Base-by-base conservation (phyloP, 2,888 invertebrate species). In the Stenoptilia bipunctidactyla region DNA sequence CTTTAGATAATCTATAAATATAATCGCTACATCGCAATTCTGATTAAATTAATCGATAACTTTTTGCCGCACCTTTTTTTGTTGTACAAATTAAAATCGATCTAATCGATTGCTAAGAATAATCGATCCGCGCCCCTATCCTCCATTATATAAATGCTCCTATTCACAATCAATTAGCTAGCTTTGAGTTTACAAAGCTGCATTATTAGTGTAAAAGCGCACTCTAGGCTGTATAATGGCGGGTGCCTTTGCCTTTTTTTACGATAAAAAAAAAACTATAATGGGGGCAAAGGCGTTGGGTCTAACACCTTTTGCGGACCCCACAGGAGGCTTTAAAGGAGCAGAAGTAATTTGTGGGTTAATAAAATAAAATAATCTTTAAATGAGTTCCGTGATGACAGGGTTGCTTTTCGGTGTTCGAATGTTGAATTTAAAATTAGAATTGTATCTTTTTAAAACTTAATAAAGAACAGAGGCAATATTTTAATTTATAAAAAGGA, bases 271-370 rank as follows among this genome's bases (percentile, higher is more conserved):
- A 61, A 67, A 65, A 76, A 71, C 68, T 80, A 75, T 75, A 72
- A 20, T 20, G 20, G 20, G 20, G 20, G 20, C 69, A 70, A 76
- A 80, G 71, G 77, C 70, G 82, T 69, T 62, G 70, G 64, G 61
- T 52, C 80, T 71, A 69, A 82, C 82, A 82, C 82, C 77, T 82
- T 30, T 74, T 61, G 62, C 58, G 62, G 80, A 80, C 76, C 82
- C 70, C 82, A 82, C 82, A 79, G 60, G 73, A 61, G 66, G 68
- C 54, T 57, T 55, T 64, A 58, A 20, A 20, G 20, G 61, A 58
- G 58, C 43, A 58, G 61, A 52, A 56, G 64, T 70, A 68, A 76
- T 79, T 80, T 76, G 79, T 72, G 73, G 69, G 58, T 66, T 70
- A 73, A 75, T 76, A 77, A 75, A 79, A 66, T 68, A 70, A 71